Evolutionary conservation across 2,888 invertebrate genomes (phyloP), one percentile per base, ranked within the genome.

Genomic region (Glaucopsyche alexis): DNA sequence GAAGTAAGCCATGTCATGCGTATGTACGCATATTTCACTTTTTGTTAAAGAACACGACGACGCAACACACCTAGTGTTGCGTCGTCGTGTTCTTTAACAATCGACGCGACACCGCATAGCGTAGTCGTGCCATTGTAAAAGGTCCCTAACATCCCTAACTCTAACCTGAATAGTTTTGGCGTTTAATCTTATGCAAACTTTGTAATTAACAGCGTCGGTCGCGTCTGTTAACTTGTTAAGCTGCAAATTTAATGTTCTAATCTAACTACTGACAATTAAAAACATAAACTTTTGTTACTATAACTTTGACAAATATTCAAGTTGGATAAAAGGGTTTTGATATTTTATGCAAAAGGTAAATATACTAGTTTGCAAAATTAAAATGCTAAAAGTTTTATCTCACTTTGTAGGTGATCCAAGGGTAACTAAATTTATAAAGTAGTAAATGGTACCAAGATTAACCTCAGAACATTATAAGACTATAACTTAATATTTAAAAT

Each of bases 131-230:
- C 5, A 11, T 19, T 55, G 19, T 19, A 19, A 55, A 55, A 9
- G 55, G 19, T 19, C 52, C 16, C 52, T 52, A 16, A 52, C 16
- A 52, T 52, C 55, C 45, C 45, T 67, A 7, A 45, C 45, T 69
- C 29, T 29, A 49, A 69, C 47, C 47, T 69, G 29, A 69, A 69
- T 69, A 69, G 69, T 69, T 69, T 49, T 69, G 49, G 47, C 6
- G 19, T 69, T 69, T 69, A 69, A 49, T 69, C 69, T 69, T 49
- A 49, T 29, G 11, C 14, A 67, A 69, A 69, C 69, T 69, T 69
- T 29, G 14, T 69, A 69, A 69, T 69, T 69, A 69, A 69, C 49
- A 69, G 14, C 49, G 69, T 47, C 69, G 49, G 69, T 69, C 19
- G 29, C 69, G 49, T 69, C 49, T 69, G 49, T 2, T 47, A 69